phyloP scores from a whole-genome alignment of 2,113 vertebrate genomes.

The Hemichromis elongatus region DNA sequence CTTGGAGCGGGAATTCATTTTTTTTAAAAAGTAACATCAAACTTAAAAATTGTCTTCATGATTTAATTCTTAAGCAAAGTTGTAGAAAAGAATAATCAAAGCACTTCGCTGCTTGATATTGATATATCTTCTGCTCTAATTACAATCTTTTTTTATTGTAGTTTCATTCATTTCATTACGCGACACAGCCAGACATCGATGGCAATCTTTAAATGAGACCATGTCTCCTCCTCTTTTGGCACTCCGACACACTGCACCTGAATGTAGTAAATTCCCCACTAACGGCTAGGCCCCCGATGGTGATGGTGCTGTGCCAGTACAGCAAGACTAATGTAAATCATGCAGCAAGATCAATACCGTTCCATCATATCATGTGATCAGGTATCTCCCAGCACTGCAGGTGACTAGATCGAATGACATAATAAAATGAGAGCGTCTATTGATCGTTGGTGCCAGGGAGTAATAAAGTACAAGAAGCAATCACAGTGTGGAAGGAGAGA shows the following conservation, averaged over 20 bases:
- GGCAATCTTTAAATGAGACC: constrained; percentile 7
- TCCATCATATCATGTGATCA: constrained; percentile 61
- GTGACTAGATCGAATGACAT: constrained; percentile 69
- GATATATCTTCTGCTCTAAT: constrained; percentile 38
- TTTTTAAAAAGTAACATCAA: rapidly evolving
- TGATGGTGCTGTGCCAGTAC: not conserved
- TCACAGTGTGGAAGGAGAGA: constrained; percentile 8
- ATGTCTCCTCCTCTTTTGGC: not conserved
- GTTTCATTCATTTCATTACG: constrained; percentile 46
- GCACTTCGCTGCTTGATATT: constrained; percentile 21
- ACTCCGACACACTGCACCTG: not conserved
- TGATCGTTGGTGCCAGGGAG: constrained; percentile 47
- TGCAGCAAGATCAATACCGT: constrained; percentile 41
- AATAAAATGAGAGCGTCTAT: constrained; percentile 62
- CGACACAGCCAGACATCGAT: constrained; percentile 34
- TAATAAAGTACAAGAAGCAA: constrained; percentile 53
- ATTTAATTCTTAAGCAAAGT: constrained; percentile 2
- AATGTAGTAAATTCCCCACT: constrained; percentile 29
- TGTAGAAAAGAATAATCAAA: constrained; percentile 37
- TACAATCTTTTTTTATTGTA: constrained; percentile 31
- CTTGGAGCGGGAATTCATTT: rapidly evolving
- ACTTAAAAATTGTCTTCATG: not conserved
- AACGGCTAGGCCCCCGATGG: not conserved
- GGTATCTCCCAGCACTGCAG: constrained; percentile 55
- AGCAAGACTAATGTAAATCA: constrained; percentile 39